Evolutionary conservation across 2,888 invertebrate species (phyloP), one percentile per base, ranked within the genome.

Genomic region (Strigamia transsilvanica): DNA sequence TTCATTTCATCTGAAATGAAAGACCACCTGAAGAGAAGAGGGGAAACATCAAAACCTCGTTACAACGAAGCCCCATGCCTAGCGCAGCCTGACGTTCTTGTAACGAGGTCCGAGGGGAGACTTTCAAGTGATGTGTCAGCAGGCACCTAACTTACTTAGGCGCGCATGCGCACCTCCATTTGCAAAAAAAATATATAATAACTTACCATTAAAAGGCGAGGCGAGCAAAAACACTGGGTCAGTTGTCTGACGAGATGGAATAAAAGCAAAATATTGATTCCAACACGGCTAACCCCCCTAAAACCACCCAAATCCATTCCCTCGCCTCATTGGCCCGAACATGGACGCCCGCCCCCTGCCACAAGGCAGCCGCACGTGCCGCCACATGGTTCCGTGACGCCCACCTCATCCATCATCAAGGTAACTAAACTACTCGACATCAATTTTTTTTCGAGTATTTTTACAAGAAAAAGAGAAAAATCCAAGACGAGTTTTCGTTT

Each of bases 301-400:
- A 56, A 18, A 15, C 56, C 15, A n/a, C 56, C 56, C 56, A 9
- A 56, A 56, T 56, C 73, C 73, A 73, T 27, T 73, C 73, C 73
- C n/a, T 73, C 73, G 73, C 73, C 73, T 27, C 73, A 73, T 73
- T 73, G 73, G 73, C 73, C 73, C 27, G 73, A 32, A 73, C 73
- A 73, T 3, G 61, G 12, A 66, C 61, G 61, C 73, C 32, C 32
- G 27, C 27, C 73, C 4, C 73, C 73, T 73, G 27, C 73, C 73
- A 27, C 73, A 32, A 23, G 32, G 73, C 12, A 27, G 32, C 73
- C 73, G 73, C 73, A 73, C 73, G 73, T 73, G 73, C 73, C 73
- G 32, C 73, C 6, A 73, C 73, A 73, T 73, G 73, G 27, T 27
- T 73, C 73, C 27, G 32, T 27, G 73, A 73, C 73, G 32, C 73